Evolutionary conservation across 2,797 vertebrate genomes (phyloP).

Genomic region (Nyctibius grandis): DNA sequence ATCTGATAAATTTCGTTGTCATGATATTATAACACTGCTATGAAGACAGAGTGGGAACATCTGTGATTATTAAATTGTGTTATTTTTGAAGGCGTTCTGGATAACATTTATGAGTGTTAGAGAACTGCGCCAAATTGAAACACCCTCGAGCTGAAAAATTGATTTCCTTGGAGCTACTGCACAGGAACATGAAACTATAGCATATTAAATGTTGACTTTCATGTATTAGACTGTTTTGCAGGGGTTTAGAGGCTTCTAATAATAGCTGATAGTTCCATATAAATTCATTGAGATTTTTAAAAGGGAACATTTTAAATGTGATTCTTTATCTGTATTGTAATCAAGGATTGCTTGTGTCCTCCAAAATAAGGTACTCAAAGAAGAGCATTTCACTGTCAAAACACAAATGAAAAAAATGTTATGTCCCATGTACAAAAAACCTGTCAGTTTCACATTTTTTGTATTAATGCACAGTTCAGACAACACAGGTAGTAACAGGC

Average conservation of each 20-base stretch:
- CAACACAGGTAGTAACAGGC: background rate
- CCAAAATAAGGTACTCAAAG: background rate
- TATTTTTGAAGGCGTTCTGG: constrained; percentile 51
- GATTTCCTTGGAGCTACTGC: constrained; percentile 53
- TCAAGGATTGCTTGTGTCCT: background rate
- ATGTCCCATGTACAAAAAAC: background rate
- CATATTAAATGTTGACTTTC: constrained; percentile 41
- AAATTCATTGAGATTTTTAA: background rate
- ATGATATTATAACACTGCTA: constrained; percentile 35
- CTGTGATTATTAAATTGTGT: constrained; percentile 60
- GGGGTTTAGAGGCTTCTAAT: background rate
- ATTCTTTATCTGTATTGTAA: background rate
- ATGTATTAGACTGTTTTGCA: constrained; percentile 1
- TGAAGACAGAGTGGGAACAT: constrained; percentile 55
- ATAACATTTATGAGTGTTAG: constrained; percentile 35
- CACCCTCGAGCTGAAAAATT: constrained; percentile 46
- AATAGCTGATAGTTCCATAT: background rate
- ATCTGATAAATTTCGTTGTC: constrained; percentile 61
- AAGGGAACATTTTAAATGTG: background rate
- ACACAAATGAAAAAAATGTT: background rate
- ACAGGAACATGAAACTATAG: background rate
- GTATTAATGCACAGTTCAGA: background rate
- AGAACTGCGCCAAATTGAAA: constrained; percentile 30
- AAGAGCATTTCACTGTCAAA: background rate
- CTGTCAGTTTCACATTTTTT: background rate